Evolutionary conservation across 2,113 vertebrate species (phyloP), one percentile per base, ranked within the genome.

Genomic region (Hippocampus zosterae): DNA sequence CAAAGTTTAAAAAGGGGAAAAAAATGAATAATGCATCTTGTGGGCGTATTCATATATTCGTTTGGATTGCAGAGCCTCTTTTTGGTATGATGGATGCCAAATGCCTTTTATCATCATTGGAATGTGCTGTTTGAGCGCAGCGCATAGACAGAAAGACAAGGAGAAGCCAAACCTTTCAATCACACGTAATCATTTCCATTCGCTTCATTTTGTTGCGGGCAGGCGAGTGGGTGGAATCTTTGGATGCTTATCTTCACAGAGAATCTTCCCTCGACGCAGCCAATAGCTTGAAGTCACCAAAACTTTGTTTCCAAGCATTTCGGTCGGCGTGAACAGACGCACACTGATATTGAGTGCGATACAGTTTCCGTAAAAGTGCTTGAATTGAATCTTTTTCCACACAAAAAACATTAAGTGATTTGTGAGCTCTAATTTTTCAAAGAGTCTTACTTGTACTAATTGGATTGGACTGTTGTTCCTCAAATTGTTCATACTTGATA

Each of bases 151-250:
- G 61, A 69, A n/a, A 62, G 50, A 64, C 50, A 21, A 29, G 18
- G 18, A 69, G 23, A 48, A 81, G 80, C 80, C 80, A 81, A 87
- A 86, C 77, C 75, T 73, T 76, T 73, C 82, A 88, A 85, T 86
- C 88, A 85, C 69, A 77, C 72, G 67, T 82, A 83, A 90, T 86
- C 72, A 82, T 85, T 86, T 88, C 87, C 83, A 85, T 85, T 88
- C 78, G 76, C 53, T 67, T 46, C 80, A 75, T 78, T 59, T 68
- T 52, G 81, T 76, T 77, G 69, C 69, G 82, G 84, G 77, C 74
- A 8, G 55, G 25, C 19, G 40, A 68, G 3, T 2, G 10, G 42
- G 41, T 29, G 23, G 27, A 44, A 78, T 72, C n/a, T 73, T 66
- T 83, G 65, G 42, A 65, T 18, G 42, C 63, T 57, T 57, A 70